Conservation (phyloP, 1,140 invertebrate genomes). For the Heliconius hermathena region DNA sequence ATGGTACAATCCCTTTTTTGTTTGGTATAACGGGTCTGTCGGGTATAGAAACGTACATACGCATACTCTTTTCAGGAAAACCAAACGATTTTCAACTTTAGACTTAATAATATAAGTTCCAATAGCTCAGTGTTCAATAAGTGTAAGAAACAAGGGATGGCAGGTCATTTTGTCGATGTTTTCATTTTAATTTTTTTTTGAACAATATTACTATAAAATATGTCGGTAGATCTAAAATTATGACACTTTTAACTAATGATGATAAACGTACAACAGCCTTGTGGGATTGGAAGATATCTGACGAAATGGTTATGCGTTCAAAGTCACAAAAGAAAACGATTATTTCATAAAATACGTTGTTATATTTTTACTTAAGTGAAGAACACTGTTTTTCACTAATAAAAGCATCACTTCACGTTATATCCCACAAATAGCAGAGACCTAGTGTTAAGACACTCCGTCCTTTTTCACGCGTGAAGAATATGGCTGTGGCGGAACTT, state of each 20-base stretch:
- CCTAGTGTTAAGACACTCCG: neutral
- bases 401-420: neutral
- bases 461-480: neutral
- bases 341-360: no score
- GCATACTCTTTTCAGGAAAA: neutral
- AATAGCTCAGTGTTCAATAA: neutral
- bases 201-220: neutral
- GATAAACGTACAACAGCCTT: neutral
- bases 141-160: neutral
- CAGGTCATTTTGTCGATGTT: neutral
- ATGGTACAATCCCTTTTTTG: slow-evolving; percentile 5
- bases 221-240: neutral
- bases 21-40: slow-evolving; percentile 5
- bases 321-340: neutral
- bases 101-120: neutral
- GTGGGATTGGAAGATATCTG: neutral
- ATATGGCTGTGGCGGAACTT: no score
- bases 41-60: neutral
- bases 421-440: neutral
- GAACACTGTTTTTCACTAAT: neutral
- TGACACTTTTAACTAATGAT: neutral
- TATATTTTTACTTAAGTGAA: neutral
- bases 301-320: no score
- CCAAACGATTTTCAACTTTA: neutral
- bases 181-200: neutral